phyloP scores from a whole-genome alignment of 2,888 invertebrate genomes.

The Amorpha juglandis region DNA sequence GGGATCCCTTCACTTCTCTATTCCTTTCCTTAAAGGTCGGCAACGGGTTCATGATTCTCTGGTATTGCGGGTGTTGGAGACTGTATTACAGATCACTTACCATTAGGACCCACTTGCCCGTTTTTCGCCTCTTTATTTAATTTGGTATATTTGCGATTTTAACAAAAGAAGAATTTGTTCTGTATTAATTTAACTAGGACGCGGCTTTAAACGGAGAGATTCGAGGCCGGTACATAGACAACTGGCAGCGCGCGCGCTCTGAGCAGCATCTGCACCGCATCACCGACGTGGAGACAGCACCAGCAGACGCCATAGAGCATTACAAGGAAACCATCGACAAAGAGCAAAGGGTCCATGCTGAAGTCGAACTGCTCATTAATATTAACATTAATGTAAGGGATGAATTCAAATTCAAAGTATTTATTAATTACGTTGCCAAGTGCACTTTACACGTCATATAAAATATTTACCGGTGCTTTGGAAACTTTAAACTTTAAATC shows the following conservation, averaged over 20 bases:
- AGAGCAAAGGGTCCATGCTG: slow-evolving; percentile 66
- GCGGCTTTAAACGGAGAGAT: slow-evolving; percentile 50
- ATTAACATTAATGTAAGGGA: slow-evolving; percentile 62
- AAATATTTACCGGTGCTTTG: too few relatives aligned
- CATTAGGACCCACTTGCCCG: background rate
- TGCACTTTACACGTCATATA: too few relatives aligned
- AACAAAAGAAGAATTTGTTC: too few relatives aligned
- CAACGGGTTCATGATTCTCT: too few relatives aligned
- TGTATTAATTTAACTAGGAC: slow-evolving; percentile 44
- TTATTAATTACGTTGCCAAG: background rate
- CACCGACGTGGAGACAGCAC: slow-evolving; percentile 45
- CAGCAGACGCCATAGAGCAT: slow-evolving; percentile 47
- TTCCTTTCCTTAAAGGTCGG: too few relatives aligned
- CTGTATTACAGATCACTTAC: too few relatives aligned
- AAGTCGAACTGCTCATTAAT: slow-evolving; percentile 63
- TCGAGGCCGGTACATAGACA: slow-evolving; percentile 29
- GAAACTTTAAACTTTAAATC: too few relatives aligned
- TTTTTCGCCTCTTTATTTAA: too few relatives aligned
- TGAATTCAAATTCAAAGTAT: background rate
- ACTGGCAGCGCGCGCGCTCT: slow-evolving; percentile 65
- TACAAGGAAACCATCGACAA: slow-evolving; percentile 59
- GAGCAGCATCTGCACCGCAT: slow-evolving; percentile 63
- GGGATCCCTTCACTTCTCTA: too few relatives aligned
- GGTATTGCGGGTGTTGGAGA: too few relatives aligned
- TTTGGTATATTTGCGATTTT: too few relatives aligned